phyloP scores from a whole-genome alignment of 2,888 invertebrate genomes.

The Aproaerema taeniolella region DNA sequence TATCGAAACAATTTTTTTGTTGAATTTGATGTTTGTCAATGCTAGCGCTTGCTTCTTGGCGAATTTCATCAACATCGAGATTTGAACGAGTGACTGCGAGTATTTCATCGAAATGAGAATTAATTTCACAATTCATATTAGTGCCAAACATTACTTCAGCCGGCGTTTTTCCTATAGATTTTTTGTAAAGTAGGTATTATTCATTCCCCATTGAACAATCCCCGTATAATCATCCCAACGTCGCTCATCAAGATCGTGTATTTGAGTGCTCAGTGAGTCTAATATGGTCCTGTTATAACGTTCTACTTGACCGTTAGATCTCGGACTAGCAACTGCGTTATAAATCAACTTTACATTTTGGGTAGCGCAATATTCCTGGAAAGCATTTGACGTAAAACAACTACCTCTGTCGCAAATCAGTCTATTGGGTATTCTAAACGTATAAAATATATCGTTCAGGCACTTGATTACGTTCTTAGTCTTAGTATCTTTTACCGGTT shows the following conservation, averaged over 20 bases:
- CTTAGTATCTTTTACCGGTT: background rate
- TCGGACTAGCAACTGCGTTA: slow-evolving; percentile 17
- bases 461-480: background rate
- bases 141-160: slow-evolving; percentile 3
- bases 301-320: slow-evolving; percentile 31
- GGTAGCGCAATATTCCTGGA: background rate
- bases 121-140: background rate
- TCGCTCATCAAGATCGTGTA: background rate
- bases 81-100: background rate
- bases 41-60: background rate
- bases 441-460: background rate
- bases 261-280: background rate
- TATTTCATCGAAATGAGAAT: background rate
- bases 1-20: background rate
- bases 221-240: background rate
- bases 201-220: slow-evolving; percentile 1
- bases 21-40: slow-evolving; percentile 1
- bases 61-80: background rate
- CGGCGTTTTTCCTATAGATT: background rate
- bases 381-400: slow-evolving; percentile 7
- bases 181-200: background rate
- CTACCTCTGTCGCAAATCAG: slow-evolving; percentile 1
- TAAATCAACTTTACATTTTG: background rate
- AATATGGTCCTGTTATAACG: slow-evolving; percentile 4
- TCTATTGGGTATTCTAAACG: background rate